These are phyloP conservation scores for Rhopalosiphum nymphaeae DNA, from an alignment of 2,888 invertebrate species.

Conservation along the genomic window DNA sequence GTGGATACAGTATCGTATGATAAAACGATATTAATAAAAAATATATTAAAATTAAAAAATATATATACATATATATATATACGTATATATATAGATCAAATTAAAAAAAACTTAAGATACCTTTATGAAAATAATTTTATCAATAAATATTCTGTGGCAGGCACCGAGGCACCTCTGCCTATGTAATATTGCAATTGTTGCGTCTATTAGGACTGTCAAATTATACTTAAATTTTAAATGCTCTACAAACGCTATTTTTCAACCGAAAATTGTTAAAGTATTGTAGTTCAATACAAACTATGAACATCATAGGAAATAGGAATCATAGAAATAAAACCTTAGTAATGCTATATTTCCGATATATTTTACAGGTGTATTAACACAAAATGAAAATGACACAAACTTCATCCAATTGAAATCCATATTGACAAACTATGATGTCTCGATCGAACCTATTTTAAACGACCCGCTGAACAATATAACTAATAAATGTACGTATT, in stretches of 20 bases:
- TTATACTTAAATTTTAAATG: neutral
- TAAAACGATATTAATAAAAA: neutral
- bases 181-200: neutral
- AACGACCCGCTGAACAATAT: constrained; percentile 16
- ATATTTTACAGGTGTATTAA: constrained; percentile 39
- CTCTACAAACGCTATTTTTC: neutral
- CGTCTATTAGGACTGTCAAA: neutral
- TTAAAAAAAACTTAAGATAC: too few relatives aligned
- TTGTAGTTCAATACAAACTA: neutral
- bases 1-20: neutral
- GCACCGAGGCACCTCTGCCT: neutral
- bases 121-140: neutral
- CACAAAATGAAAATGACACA: constrained; percentile 37
- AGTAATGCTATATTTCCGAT: neutral
- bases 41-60: neutral
- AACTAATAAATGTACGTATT: constrained; percentile 47
- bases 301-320: neutral
- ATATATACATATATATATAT: too few relatives aligned
- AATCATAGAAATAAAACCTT: neutral
- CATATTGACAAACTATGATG: neutral
- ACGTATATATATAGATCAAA: too few relatives aligned
- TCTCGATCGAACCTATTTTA: constrained; percentile 29
- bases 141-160: neutral
- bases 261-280: neutral
- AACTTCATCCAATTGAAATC: constrained; percentile 24